Conservation (phyloP, 1,140 invertebrate species). For the Drosophila murphyi region DNA sequence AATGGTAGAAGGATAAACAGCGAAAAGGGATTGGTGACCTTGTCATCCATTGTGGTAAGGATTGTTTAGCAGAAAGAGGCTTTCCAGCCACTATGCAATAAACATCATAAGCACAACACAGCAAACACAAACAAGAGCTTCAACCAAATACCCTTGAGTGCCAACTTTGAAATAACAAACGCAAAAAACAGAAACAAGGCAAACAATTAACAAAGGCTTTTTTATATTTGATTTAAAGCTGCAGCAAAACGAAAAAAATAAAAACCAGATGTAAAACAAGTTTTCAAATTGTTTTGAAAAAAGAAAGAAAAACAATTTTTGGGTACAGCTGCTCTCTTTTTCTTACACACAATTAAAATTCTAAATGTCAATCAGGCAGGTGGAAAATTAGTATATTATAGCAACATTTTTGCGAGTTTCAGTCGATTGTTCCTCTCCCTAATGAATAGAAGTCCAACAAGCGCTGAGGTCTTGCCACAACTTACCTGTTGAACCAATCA, state of each 20-base stretch:
- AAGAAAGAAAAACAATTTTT: not conserved
- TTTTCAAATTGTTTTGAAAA: conserved; percentile 6
- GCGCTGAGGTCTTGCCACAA: conserved; percentile 23
- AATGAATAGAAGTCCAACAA: conserved; percentile 16
- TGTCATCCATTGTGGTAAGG: conserved; percentile 29
- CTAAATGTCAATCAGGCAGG: not conserved
- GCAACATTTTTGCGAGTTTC: not conserved
- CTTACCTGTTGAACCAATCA: conserved; percentile 99
- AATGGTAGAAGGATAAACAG: not conserved
- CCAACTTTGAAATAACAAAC: conserved; percentile 1
- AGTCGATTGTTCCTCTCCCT: not conserved
- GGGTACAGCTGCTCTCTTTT: not conserved
- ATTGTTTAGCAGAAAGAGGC: conserved; percentile 35
- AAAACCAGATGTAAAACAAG: too few relatives aligned
- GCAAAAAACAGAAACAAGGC: conserved; percentile 10
- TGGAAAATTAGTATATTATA: not conserved
- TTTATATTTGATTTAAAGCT: too few relatives aligned
- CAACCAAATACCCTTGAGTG: conserved; percentile 1
- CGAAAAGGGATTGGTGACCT: conserved; percentile 12
- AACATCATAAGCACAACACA: conserved; percentile 19
- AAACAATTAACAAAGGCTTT: conserved; percentile 1
- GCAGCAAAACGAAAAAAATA: not conserved
- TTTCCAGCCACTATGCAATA: conserved; percentile 49
- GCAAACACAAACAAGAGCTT: conserved; percentile 12
- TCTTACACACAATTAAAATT: not conserved